phyloP scores from a whole-genome alignment of 2,113 vertebrate species.

The Eira barbara region DNA sequence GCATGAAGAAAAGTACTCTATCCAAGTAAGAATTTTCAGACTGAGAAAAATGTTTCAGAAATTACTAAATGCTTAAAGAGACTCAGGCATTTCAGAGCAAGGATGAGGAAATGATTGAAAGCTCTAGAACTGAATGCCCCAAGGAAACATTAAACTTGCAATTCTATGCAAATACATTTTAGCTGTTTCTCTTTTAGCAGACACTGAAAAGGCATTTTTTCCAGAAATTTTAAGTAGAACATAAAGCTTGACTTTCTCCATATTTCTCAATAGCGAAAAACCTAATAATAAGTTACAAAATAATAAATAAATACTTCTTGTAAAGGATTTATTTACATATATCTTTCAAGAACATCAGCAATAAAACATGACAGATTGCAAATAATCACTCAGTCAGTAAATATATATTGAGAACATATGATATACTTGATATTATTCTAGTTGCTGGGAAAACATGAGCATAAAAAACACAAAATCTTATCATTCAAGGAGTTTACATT shows the following conservation, averaged over 20 bases:
- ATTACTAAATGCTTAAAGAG: slow-evolving; percentile 71
- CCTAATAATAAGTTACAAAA: not conserved
- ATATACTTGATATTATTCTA: not conserved
- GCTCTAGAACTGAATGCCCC: slow-evolving; percentile 67
- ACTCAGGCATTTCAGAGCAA: slow-evolving; percentile 68
- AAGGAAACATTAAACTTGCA: slow-evolving; percentile 73
- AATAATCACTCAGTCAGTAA: not conserved
- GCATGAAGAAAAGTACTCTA: slow-evolving; percentile 57
- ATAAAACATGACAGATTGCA: not conserved
- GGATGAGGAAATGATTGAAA: slow-evolving; percentile 72
- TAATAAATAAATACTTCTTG: not conserved
- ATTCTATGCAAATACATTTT: slow-evolving; percentile 74
- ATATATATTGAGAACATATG: not conserved
- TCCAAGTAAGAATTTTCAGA: slow-evolving; percentile 61
- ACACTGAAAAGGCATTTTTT: not conserved
- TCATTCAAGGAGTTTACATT: not conserved
- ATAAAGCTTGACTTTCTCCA: not conserved
- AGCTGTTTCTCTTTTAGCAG: slow-evolving; percentile 26
- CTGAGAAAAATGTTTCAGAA: slow-evolving; percentile 72
- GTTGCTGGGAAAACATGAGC: not conserved
- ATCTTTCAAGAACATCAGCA: not conserved
- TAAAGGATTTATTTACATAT: not conserved
- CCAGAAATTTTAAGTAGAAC: not conserved
- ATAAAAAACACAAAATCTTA: not conserved
- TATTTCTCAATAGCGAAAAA: not conserved